Base-by-base conservation (phyloP, 2,888 invertebrate species). In the Rhamnusium bicolor region DNA sequence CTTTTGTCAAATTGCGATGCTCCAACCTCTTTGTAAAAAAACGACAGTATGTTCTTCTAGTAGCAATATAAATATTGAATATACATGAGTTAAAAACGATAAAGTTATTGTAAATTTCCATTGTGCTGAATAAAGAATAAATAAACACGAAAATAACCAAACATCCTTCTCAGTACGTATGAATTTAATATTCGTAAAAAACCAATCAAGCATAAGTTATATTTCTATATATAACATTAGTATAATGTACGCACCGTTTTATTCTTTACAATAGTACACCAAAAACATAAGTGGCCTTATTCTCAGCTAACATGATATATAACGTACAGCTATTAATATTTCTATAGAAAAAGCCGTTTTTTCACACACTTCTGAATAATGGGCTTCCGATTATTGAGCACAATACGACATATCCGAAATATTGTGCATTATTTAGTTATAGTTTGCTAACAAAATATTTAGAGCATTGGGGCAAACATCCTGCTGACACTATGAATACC, bases 381-480 rank as follows among this genome's bases (percentile, higher is more conserved):
- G 77, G 74, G 69, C 79, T 81, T 82, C 81, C 83, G 81, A 80
- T 80, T 79, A 75, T 78, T 49, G 46, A 49, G 46, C 56, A 76
- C 72, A 74, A 69, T 58, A 62, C 56, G 67, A 58, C 72, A 53
- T 60, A 65, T 74, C 69, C 53, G 69, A 70, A 72, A 80, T 80
- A 81, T 80, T 70, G 72, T 76, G 77, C 79, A 82, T 82, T 81
- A 83, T 81, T 80, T 81, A 78, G 80, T 76, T 79, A 76, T 78
- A 83, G 79, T 83, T 82, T 80, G 80, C 82, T 77, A 81, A 82
- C 80, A 79, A 80, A 82, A 84, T 83, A 83, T 82, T 83, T 83
- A 80, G 83, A 79, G 81, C 83, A 85, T 79, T 78, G 81, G 80
- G 83, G 84, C 84, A 80, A 80, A 85, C 84, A 84, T 85, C 85